Percentiles rank a stretch among this genome's conserved stretches.
Evolutionary conservation across 2,888 invertebrate genomes (phyloP).

Genomic region (Troilus luridus): DNA sequence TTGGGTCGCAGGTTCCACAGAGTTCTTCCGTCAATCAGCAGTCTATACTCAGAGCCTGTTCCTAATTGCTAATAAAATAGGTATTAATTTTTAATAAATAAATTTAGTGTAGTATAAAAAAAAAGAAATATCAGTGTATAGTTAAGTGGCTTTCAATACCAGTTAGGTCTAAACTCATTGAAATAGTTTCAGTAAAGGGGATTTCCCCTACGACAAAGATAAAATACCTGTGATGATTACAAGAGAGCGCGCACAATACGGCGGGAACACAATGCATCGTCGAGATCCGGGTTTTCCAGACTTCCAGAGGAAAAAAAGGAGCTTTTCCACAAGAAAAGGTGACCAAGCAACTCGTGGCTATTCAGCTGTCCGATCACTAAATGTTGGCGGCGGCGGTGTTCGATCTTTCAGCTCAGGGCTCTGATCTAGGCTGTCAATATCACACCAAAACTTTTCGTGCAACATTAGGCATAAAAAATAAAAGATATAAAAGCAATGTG

Average conservation of each 20-base stretch:
- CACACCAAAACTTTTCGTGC: background rate
- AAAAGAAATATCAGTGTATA: too few relatives aligned
- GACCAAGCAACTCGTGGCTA: background rate
- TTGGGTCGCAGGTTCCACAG: too few relatives aligned
- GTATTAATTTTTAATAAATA: too few relatives aligned
- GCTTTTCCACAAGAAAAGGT: background rate
- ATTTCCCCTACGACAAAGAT: background rate
- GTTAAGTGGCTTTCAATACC: too few relatives aligned
- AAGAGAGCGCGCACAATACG: background rate
- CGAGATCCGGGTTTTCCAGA: background rate
- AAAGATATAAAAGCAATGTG: too few relatives aligned
- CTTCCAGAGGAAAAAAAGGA: background rate
- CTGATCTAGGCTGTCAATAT: background rate
- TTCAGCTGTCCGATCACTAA: background rate
- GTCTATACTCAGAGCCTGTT: too few relatives aligned
- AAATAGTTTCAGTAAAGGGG: background rate
- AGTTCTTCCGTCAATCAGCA: too few relatives aligned
- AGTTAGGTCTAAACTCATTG: background rate
- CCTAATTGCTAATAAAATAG: too few relatives aligned
- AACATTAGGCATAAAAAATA: background rate
- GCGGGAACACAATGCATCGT: background rate
- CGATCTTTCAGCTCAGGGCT: background rate
- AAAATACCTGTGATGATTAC: background rate
- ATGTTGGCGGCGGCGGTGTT: background rate
- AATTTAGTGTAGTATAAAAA: too few relatives aligned